Evolutionary conservation across 1,140 invertebrate genomes (phyloP), one percentile per base, ranked within the genome.

Genomic region (Pseudomyrmex gracilis): DNA sequence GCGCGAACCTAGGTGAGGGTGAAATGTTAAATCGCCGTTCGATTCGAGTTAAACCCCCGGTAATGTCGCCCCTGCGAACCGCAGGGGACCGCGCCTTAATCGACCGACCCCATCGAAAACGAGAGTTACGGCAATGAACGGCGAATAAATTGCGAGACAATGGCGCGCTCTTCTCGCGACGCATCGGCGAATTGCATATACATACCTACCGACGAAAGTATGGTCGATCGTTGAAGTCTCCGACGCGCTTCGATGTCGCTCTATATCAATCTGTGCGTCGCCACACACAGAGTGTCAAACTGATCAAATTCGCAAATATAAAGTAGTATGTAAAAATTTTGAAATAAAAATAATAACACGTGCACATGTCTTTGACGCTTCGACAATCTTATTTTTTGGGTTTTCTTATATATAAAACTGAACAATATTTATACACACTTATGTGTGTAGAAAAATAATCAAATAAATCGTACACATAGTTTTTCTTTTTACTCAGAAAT

Each of bases 1-100:
- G 90, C 89, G 87, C 88, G 87, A 90, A 78, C 84, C 87, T 34
- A 34, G 85, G 89, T 85, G 87, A 55, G 88, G 89, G 89, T 82
- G 87, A 92, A 92, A 92, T 86, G 88, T 90, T 90, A 90, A 93
- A 93, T 92, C 90, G 90, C 85, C 85, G 87, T 90, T 92, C 90
- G 90, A 93, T 93, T 34, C 90, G 91, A 91, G 90, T 93, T 88
- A 87, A 93, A 80, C 87, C 86, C 58, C 77, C 91, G 90, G 93
- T 93, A 93, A 93, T 90, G 90, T 90, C 90, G 89, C 90, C 91
- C 89, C 88, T 89, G 85, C 83, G 85, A 85, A 82, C 70, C 83
- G 55, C 53, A 47, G 67, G 53, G 66, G 66, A 64, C 43, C 34
- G 73, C 34, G 82, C 51, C 63, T 84, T 84, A 78, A 87, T 84